Evolutionary conservation across 2,113 vertebrate genomes (phyloP), one percentile per base, ranked within the genome.

Genomic region (Festucalex cinctus): DNA sequence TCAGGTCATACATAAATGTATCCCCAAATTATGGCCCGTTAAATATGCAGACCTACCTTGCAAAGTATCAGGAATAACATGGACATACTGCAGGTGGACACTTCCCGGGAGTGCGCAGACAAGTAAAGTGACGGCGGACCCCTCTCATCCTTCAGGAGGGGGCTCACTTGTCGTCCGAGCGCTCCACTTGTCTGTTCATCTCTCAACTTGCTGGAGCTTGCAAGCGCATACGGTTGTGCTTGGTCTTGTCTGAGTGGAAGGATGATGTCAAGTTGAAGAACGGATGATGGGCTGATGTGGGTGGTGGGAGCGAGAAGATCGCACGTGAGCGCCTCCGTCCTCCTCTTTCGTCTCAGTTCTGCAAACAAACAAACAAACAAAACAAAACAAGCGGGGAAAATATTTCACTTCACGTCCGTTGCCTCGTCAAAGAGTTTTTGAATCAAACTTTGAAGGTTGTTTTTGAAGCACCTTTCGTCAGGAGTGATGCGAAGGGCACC

Each of bases 41-140:
- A 48, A 66, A 44, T 65, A 22, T 68, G 82, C 80, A n/a, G 82
- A 87, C 93, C 91, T 95, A 98, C 96, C 95, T 93, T 93, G 92
- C 92, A 95, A 86, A 93, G 93, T 94, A 97, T 98, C 95, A 95
- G 95, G 95, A 94, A 90, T 88, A 92, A 87, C 88, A 90, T 93
- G 87, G 91, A 92, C 93, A 93, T 93, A 93, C 93, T 91, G 93
- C 74, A 86, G 86, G 88, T 85, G 87, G 92, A 75, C 81, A 86
- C 82, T 91, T 92, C 88, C 88, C 91, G 70, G 82, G 85, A 84
- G 86, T 74, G 83, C 84, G 79, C 88, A 89, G 85, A 88, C 80
- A 80, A 84, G 83, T 87, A 82, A 78, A 73, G 78, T 79, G 78
- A 83, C 88, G 81, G 85, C 86, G 73, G 66, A 66, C 71, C 84